A percentile compares a stretch with the other conserved stretches of the same genome.
Conservation (phyloP, 2,113 vertebrate species). For the Stegastes partitus region DNA sequence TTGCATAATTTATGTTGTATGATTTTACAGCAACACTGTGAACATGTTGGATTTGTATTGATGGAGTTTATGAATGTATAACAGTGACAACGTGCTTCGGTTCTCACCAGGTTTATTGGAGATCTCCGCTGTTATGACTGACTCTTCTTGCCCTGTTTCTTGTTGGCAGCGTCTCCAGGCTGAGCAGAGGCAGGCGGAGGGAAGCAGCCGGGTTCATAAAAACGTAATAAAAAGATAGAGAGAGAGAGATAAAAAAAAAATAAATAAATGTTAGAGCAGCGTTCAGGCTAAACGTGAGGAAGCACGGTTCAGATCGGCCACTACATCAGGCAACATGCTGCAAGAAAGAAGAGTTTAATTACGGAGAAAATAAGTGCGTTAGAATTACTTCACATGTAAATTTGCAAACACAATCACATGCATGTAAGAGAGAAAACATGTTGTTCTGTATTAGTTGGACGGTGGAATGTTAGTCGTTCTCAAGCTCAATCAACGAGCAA, state of each 20-base stretch:
- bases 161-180: conserved; percentile 87
- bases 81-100: neutral
- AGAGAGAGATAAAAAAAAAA: neutral
- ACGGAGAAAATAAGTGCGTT: conserved; percentile 16
- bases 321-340: conserved; percentile 43
- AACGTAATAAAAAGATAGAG: neutral
- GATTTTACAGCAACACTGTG: too few species aligned
- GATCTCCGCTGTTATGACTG: conserved; percentile 87
- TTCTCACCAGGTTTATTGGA: conserved; percentile 65
- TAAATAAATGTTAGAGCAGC: neutral
- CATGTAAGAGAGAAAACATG: conserved; percentile 5
- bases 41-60: too few species aligned
- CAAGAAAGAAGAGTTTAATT: conserved; percentile 27
- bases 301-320: conserved; percentile 23
- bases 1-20: too few species aligned
- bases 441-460: conserved; percentile 30
- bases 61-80: too few species aligned
- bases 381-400: neutral
- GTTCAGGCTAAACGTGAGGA: neutral
- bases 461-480: neutral
- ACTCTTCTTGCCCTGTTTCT: conserved; percentile 91
- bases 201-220: neutral
- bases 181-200: conserved; percentile 44
- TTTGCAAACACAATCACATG: conserved; percentile 13
- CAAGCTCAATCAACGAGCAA: neutral